Conservation (phyloP, 1,140 invertebrate genomes). For the Ganaspis sp. region DNA sequence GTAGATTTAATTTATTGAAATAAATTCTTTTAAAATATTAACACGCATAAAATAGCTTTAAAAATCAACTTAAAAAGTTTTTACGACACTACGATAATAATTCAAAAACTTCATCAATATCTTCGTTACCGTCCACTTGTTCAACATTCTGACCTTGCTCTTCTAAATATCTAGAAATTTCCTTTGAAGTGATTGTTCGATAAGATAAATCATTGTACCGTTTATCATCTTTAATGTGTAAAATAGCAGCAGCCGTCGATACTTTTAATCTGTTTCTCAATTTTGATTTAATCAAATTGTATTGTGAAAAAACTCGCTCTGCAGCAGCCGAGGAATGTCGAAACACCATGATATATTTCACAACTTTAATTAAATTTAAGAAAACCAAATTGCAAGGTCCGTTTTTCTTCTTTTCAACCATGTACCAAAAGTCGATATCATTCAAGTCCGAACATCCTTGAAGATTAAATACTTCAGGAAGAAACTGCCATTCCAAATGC, state of each 20-base stretch:
- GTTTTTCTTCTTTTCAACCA: conserved; percentile 29
- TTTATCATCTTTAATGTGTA: neutral
- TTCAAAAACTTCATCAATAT: neutral
- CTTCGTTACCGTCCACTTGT: neutral
- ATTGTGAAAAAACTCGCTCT: conserved; percentile 39
- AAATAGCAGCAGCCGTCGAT: neutral
- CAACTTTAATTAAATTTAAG: conserved; percentile 26
- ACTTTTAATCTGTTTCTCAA: neutral
- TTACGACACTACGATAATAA: too few relatives aligned
- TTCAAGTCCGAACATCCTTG: neutral
- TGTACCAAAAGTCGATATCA: neutral
- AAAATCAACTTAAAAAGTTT: too few relatives aligned
- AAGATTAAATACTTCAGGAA: neutral
- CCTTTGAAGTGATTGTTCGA: neutral
- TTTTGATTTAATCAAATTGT: neutral
- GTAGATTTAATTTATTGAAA: neutral
- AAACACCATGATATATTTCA: conserved; percentile 22
- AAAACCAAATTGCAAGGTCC: conserved; percentile 29
- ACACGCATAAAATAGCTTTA: too few relatives aligned
- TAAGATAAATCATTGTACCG: neutral
- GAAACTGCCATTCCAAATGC: neutral
- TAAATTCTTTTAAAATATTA: neutral
- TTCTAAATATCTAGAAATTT: neutral
- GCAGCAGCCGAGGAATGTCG: conserved; percentile 38
- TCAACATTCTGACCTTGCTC: neutral